A percentile compares a stretch with the other conserved stretches of the same genome.
phyloP scores from a whole-genome alignment of 2,797 vertebrate species.

The Hirundo rustica region DNA sequence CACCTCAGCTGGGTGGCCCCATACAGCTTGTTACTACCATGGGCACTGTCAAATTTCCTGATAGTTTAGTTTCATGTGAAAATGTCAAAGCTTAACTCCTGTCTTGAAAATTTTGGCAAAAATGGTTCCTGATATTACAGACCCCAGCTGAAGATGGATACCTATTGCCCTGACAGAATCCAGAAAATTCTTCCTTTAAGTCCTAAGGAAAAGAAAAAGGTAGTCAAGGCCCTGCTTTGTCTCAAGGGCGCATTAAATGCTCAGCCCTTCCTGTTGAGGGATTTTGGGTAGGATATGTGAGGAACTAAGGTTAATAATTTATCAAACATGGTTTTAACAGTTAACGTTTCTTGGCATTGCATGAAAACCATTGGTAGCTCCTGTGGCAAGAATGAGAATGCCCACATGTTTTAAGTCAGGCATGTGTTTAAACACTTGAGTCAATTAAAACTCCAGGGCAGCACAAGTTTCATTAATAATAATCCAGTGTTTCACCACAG shows the following conservation, averaged over 20 bases:
- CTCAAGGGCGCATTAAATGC: neutral
- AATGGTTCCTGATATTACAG: neutral
- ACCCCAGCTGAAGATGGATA: no score
- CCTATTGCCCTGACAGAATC: neutral
- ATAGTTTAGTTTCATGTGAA: neutral
- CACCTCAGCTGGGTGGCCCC: neutral
- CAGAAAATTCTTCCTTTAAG: neutral
- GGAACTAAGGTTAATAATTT: neutral
- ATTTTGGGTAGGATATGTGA: neutral
- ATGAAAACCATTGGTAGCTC: neutral
- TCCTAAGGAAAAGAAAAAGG: neutral
- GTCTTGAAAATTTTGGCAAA: neutral
- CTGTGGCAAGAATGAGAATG: neutral
- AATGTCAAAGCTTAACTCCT: neutral
- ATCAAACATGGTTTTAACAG: neutral
- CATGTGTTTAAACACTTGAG: neutral
- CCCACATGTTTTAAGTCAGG: neutral
- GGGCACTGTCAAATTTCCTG: neutral
- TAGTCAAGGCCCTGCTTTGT: neutral
- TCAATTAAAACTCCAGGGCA: slow-evolving; percentile 26
- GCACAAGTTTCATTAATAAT: slow-evolving; percentile 5
- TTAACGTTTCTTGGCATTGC: neutral
- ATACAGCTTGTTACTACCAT: neutral
- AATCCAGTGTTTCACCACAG: slow-evolving; percentile 21
- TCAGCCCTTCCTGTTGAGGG: neutral